Conservation (phyloP, 2,797 vertebrate genomes). For the Triplophysa yarkandensis region DNA sequence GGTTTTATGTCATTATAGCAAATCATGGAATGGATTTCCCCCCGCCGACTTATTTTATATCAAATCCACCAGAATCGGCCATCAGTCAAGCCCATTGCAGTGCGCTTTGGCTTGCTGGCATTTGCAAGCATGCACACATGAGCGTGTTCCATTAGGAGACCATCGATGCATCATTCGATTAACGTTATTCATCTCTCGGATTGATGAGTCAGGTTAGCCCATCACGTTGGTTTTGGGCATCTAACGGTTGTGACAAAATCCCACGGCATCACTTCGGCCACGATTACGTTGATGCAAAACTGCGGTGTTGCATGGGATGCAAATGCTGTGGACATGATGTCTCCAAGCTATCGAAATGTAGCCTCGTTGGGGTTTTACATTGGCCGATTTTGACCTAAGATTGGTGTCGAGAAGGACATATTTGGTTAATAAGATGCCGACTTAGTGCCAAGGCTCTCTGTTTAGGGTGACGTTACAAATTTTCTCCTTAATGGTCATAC, state of each 20-base stretch:
- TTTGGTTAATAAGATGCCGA: slow-evolving; percentile 10
- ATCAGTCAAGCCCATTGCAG: slow-evolving; percentile 31
- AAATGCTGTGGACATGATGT: slow-evolving; percentile 49
- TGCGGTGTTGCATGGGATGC: slow-evolving; percentile 61
- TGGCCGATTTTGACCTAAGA: background rate
- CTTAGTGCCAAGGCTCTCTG: slow-evolving; percentile 14
- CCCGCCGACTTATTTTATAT: no score
- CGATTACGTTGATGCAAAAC: slow-evolving; percentile 52
- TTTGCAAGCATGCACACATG: slow-evolving; percentile 43
- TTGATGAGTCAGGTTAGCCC: slow-evolving; percentile 42
- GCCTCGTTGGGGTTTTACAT: slow-evolving; percentile 2
- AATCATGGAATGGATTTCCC: slow-evolving; percentile 6
- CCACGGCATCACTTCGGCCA: slow-evolving; percentile 33
- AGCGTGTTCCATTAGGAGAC: slow-evolving; percentile 45
- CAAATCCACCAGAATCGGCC: background rate
- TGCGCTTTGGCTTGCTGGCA: slow-evolving; percentile 26
- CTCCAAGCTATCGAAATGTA: slow-evolving; percentile 44
- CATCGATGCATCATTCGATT: slow-evolving; percentile 33
- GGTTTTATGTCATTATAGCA: slow-evolving; percentile 35
- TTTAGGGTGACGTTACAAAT: slow-evolving; percentile 48
- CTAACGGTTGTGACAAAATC: slow-evolving; percentile 16
- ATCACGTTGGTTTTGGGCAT: slow-evolving; percentile 36
- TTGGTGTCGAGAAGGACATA: background rate
- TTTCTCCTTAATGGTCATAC: slow-evolving; percentile 45
- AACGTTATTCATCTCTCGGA: slow-evolving; percentile 38